A percentile compares a stretch with the other conserved stretches of the same genome.
Conservation (phyloP, 2,113 vertebrate species). For the Thinocorus orbignyianus region DNA sequence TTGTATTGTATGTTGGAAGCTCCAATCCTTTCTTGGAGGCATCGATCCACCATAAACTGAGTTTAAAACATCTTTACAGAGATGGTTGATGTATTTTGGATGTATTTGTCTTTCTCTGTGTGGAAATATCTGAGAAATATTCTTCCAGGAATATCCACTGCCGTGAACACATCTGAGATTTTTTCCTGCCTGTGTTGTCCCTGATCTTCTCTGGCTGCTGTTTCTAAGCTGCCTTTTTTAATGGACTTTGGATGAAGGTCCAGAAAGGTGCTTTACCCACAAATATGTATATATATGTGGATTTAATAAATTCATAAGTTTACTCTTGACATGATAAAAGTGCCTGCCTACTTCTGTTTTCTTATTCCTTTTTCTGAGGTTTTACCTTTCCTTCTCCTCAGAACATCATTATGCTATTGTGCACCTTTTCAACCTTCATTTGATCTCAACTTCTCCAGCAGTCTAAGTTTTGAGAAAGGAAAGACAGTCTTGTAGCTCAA, state of each 20-base stretch:
- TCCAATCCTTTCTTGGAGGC: not conserved
- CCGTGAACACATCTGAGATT: not conserved
- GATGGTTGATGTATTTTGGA: not conserved
- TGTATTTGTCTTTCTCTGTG: not conserved
- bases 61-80: not conserved
- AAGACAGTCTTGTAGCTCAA: not conserved
- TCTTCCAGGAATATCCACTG: not conserved
- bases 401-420: not conserved
- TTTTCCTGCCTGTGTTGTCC: not conserved
- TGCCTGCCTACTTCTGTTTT: not conserved
- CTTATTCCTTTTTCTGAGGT: not conserved
- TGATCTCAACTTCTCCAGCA: not conserved
- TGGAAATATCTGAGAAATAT: not conserved
- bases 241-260: not conserved
- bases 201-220: not conserved
- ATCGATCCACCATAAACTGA: not conserved
- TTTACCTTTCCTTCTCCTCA: not conserved
- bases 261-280: not conserved
- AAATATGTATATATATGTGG: not conserved
- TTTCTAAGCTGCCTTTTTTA: not conserved
- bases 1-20: not conserved
- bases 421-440: not conserved
- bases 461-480: not conserved
- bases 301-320: not conserved
- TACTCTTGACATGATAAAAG: not conserved